Evolutionary conservation across 2,797 vertebrate genomes (phyloP), one percentile per base, ranked within the genome.

Genomic region (Megalops cyprinoides): DNA sequence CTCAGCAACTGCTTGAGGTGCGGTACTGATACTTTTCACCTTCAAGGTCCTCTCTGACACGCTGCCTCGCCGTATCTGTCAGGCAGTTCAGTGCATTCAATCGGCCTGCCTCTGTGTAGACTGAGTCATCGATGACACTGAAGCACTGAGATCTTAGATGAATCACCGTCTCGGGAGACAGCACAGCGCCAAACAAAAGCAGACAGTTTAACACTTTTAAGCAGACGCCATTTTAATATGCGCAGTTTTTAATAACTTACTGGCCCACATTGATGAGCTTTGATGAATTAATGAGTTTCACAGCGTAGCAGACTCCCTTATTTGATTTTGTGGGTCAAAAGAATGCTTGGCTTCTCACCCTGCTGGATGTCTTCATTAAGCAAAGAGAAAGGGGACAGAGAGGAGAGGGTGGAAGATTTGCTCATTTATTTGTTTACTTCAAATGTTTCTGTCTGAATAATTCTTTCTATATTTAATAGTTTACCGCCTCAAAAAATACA

Each of bases 101-200:
- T 31, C 34, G 39, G 39, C 67, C 62, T 67, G 34, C 37, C 37
- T 67, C 62, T 37, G 39, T 67, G 20, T 67, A n/a, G 62, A 20
- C 15, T 67, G 62, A 37, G 15, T 67, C 62, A 67, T 14, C 48
- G 6, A 14, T 49, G 48, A 14, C 48, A 39, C 6, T 67, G 34
- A 67, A 67, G 25, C 60, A 62, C 3, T 20, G 31, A 67, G 20
- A 34, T 67, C 62, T 37, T 67, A 15, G 34, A 37, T 67, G 62
- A 67, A 12, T 67, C 62, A 67, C 20, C 62, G 39, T 67, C 62
- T 67, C 34, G 39, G 31, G 34, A 67, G 58, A n/a, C 58, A 60
- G 58, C 14, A n/a, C 25, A 5, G 28, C 28, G 37, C 31, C 12
- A 34, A 39, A 42, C 2, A 42, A 69, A 28, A 62, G 7, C 28